Evolutionary conservation across 2,113 vertebrate genomes (phyloP), one percentile per base, ranked within the genome.

Genomic region (Calonectris borealis): DNA sequence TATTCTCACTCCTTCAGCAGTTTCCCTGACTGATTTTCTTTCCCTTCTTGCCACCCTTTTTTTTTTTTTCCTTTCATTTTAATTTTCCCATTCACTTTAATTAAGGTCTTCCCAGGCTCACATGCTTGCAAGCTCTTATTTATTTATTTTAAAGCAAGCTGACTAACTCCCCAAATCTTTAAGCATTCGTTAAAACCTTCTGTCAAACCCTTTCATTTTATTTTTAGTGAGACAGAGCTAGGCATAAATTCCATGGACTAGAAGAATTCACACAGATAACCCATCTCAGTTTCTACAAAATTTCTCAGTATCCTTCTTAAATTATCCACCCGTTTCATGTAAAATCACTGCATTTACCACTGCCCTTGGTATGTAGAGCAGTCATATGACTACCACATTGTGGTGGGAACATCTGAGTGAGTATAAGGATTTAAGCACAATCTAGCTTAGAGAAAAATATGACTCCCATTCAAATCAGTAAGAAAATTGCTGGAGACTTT

Each of bases 91-190:
- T 78, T 95, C 72, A 64, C 60, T 82, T 93, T 94, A 94, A 93
- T 95, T 94, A 93, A 83, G 38, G 15, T 93, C 36, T 72, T 68
- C 52, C 57, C 46, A 78, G 72, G 44, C 31, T 93, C 32, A 0
- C 18, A 95, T 4, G 7, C 65, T 84, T 94, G 34, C 21, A 94
- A 82, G 49, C 15, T 81, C 69, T 96, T 93, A 93, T 90, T 94
- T 96, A 88, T 96, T 94, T 92, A 82, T 94, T 94, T 95, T 79
- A 95, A 92, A 91, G 31, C 61, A 71, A 95, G 54, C 16, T 91
- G 70, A 83, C 46, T 94, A 96, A 91, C 95, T 80, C 49, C 54
- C 24, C 32, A 82, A 88, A 82, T 49, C 79, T 90, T 85, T 90
- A 85, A 95, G 62, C 58, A 92, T 77, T 88, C 86, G 58, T 93